A percentile compares a stretch with the other conserved stretches of the same genome.
phyloP scores from a whole-genome alignment of 2,888 invertebrate species.

The Netelia inedita region DNA sequence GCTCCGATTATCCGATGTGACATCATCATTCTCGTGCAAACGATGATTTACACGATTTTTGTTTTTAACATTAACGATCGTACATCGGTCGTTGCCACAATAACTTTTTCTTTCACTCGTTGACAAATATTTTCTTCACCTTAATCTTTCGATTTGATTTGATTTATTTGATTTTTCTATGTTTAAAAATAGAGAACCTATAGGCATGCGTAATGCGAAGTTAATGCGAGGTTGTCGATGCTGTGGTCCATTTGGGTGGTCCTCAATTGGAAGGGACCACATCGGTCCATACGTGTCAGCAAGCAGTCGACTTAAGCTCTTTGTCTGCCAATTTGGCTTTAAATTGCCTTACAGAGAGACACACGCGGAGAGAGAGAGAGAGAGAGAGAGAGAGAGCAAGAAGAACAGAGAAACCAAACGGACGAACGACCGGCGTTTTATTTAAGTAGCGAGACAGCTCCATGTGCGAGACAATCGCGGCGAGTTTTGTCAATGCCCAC shows the following conservation, averaged over 20 bases:
- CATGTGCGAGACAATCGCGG: conserved; percentile 21
- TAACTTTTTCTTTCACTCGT: neutral
- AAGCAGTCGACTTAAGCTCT: conserved; percentile 82
- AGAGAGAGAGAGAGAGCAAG: neutral
- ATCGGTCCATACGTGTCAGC: conserved; percentile 78
- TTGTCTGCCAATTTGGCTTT: conserved; percentile 82
- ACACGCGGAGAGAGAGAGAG: neutral
- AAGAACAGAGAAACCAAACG: conserved; percentile 9
- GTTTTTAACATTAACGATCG: too few relatives aligned
- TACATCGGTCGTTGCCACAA: too few relatives aligned
- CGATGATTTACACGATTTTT: neutral
- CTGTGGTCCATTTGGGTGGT: conserved; percentile 81
- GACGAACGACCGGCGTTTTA: conserved; percentile 27
- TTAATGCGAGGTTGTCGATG: conserved; percentile 39
- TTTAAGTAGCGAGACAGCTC: conserved; percentile 25
- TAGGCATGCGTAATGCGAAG: conserved; percentile 15
- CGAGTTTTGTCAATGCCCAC: conserved; percentile 10
- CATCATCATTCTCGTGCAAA: neutral
- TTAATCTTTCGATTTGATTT: neutral
- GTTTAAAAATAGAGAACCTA: conserved; percentile 24
- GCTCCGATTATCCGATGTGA: neutral
- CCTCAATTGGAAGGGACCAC: conserved; percentile 80
- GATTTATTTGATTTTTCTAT: neutral
- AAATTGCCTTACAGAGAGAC: conserved; percentile 72
- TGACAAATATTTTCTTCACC: neutral